A percentile compares a stretch with the other conserved stretches of the same genome.
These are phyloP conservation scores for Sebastes trivittatus DNA, from an alignment of 2,797 vertebrate species.

Conservation along the genomic window DNA sequence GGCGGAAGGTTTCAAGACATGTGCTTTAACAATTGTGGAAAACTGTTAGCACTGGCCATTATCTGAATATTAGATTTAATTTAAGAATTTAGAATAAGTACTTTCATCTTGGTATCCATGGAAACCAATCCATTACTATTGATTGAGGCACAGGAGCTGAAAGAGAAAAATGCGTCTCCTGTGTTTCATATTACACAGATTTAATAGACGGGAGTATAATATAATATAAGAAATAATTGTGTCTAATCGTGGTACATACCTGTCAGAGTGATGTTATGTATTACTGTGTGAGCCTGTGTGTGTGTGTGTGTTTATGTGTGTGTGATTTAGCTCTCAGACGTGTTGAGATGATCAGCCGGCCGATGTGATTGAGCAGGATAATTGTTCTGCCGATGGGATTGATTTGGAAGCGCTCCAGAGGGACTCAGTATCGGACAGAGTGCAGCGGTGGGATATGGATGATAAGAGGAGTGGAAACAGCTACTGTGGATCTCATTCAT, in stretches of 20 bases:
- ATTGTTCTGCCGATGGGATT: constrained; percentile 40
- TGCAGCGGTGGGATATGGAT: not conserved
- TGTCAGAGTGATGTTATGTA: not conserved
- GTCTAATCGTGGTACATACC: not conserved
- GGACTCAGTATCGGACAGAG: constrained; percentile 5
- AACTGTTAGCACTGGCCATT: not conserved
- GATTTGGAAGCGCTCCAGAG: constrained; percentile 26
- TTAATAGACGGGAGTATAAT: not conserved
- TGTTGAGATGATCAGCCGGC: constrained; percentile 14
- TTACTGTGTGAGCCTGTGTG: not conserved
- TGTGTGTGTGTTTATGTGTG: not conserved
- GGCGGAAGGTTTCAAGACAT: not conserved
- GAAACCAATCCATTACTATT: constrained; percentile 4
- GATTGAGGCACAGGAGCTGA: not conserved
- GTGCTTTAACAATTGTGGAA: not conserved
- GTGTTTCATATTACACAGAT: not conserved
- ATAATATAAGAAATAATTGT: not conserved
- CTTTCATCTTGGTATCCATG: constrained; percentile 1
- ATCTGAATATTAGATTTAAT: not conserved
- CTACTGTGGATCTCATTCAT: not conserved
- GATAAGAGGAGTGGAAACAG: constrained; percentile 2
- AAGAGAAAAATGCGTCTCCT: not conserved
- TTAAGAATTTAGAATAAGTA: not conserved
- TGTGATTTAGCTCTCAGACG: not conserved
- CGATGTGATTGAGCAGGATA: constrained; percentile 27